Base-by-base conservation (phyloP, 2,888 invertebrate species). In the Apodemia duryi region DNA sequence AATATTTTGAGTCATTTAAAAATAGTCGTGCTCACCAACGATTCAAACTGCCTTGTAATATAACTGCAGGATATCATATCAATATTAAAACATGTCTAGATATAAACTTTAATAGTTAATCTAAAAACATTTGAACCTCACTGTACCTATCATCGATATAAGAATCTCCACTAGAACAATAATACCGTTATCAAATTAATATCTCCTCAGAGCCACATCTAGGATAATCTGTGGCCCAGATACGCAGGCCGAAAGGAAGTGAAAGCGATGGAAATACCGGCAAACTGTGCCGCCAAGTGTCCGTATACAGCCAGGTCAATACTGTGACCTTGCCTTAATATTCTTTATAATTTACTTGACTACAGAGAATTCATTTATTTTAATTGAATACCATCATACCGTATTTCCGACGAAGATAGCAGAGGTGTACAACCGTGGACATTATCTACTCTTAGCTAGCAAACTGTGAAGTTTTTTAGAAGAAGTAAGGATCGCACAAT, bases 191-290 rank as follows among this genome's bases (percentile, higher is more conserved):
- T 32, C 5, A 57, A 57, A 57, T 57, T 13, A 57, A 57, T 57
- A 32, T 57, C 57, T 13, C 35, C 49, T 49, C 32, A 32, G 32
- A 29, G 35, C 32, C 32, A 57, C 57, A 57, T 57, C 57, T 57
- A 57, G 57, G 57, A 57, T 57, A 57, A 57, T 57, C 57, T 57
- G 57, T 57, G 57, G 57, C 57, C 57, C 32, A 57, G 57, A 57
- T 57, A 11, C 32, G 13, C 57, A 13, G 57, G 57, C 57, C 11
- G 57, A 57, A 57, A 57, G 57, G 57, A 57, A 57, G 57, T 57
- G 57, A 57, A 57, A 57, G 57, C 57, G 11, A 6, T 32, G 57
- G 57, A 57, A 57, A 57, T 13, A 32, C 57, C 32, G 52, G 6
- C 57, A 5, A 57, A 57, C 57, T 57, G 57, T 57, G 57, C 57